Evolutionary conservation across 2,888 invertebrate genomes (phyloP).

Genomic region (Ophion obscuratus): DNA sequence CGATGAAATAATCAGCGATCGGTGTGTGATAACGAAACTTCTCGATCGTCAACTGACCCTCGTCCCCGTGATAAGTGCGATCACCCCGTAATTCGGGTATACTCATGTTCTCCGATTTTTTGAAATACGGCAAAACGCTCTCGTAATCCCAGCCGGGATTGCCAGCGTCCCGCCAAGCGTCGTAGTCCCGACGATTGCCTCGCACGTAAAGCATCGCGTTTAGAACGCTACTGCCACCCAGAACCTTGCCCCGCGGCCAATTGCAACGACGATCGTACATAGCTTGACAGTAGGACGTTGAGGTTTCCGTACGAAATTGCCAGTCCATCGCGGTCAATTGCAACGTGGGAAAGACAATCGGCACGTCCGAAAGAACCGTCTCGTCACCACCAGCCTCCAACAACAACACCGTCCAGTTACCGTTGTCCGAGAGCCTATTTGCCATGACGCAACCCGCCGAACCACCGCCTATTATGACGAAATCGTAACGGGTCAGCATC

Average conservation of each 20-base stretch:
- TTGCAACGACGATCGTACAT: slow-evolving; percentile 81
- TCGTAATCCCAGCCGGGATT: slow-evolving; percentile 92
- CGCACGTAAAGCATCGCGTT: slow-evolving; percentile 96
- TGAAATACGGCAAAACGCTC: slow-evolving; percentile 91
- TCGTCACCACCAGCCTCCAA: slow-evolving; percentile 93
- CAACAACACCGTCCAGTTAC: slow-evolving; percentile 89
- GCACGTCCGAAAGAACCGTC: slow-evolving; percentile 89
- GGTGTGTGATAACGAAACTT: slow-evolving; percentile 88
- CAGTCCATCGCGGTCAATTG: slow-evolving; percentile 92
- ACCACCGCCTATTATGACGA: slow-evolving; percentile 92
- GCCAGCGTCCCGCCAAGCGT: slow-evolving; percentile 92
- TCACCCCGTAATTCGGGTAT: slow-evolving; percentile 86
- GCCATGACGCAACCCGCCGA: slow-evolving; percentile 93
- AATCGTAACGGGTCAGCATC: slow-evolving; percentile 86
- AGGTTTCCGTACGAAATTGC: slow-evolving; percentile 92
- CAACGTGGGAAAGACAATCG: slow-evolving; percentile 89
- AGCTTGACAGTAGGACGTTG: slow-evolving; percentile 87
- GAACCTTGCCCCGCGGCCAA: slow-evolving; percentile 84
- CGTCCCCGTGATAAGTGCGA: slow-evolving; percentile 88
- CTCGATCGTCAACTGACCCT: slow-evolving; percentile 91
- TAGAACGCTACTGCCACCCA: slow-evolving; percentile 91
- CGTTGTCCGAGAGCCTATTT: slow-evolving; percentile 90
- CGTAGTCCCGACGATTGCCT: slow-evolving; percentile 93
- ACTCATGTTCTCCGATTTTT: slow-evolving; percentile 91
- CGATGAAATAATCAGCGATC: slow-evolving; percentile 88